Base-by-base conservation (phyloP, 2,888 invertebrate species). In the Lasioglossum oenotherae region DNA sequence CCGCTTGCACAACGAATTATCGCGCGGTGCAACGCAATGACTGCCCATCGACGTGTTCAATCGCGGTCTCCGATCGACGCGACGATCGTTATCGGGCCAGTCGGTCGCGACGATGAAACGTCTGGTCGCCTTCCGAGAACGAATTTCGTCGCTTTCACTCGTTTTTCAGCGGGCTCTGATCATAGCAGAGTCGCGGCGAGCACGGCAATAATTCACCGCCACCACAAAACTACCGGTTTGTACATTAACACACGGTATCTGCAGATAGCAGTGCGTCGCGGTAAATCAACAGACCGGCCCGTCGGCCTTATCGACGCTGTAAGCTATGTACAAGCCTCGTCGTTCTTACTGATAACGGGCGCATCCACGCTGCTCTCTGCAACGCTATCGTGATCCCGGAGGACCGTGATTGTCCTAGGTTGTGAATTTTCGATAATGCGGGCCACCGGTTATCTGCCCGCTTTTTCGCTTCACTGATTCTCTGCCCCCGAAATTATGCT, bases 351-450 rank as follows among this genome's bases (percentile, higher is more conserved):
- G 88, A 85, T 88, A 88, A 89, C 74, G 46, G 23, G n/a, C 14
- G 60, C 60, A 57, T 72, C 76, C 75, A 27, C 71, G 73, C 60
- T 49, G 44, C 67, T 81, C 67, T 81, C 64, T 74, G 38, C 19
- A 23, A 38, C n/a, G 67, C 46, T 86, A 87, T 84, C 83, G 16
- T 49, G 27, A 2, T 14, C 71, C 53, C 72, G 71, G 46, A 75
- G 41, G 27, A 46, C 35, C 27, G 46, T 27, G 76, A 67, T 90
- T 90, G 87, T 81, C 85, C 64, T 88, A 87, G 87, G 88, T 90
- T 90, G 60, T 81, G 88, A 74, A 84, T 81, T 80, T 76, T 84
- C 75, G 82, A 81, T 85, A 77, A 83, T 79, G 71, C 41, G 53
- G 49, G 46, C 64, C 73, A 57, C 31, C 4, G 12, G 79, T 79